Evolutionary conservation across 2,888 invertebrate species (phyloP).

Genomic region (Melikaiella ostensackeni): DNA sequence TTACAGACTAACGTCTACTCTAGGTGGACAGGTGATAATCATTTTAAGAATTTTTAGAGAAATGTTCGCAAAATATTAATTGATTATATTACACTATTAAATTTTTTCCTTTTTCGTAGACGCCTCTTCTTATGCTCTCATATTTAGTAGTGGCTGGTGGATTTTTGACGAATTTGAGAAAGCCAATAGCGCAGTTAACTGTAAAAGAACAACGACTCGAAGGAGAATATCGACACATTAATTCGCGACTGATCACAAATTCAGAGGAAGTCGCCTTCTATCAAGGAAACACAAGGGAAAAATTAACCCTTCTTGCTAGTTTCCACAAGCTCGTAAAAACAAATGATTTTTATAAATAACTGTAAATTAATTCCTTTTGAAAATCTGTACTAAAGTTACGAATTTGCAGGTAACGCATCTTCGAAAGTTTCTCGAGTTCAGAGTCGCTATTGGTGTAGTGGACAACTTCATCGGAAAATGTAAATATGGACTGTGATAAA

Average conservation of each 20-base stretch:
- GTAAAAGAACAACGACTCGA: conserved; percentile 98
- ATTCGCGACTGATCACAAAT: conserved; percentile 97
- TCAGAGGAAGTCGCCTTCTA: conserved; percentile 95
- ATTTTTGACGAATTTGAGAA: conserved; percentile 90
- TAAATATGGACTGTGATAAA: conserved; percentile 77
- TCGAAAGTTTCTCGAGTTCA: conserved; percentile 91
- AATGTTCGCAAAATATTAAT: background rate
- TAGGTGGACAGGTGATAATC: conserved; percentile 85
- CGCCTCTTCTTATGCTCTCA: conserved; percentile 91
- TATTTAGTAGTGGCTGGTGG: conserved; percentile 93
- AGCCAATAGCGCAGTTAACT: conserved; percentile 91
- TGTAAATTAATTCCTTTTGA: background rate
- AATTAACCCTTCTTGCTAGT: conserved; percentile 90
- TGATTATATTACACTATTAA: background rate
- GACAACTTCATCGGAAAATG: conserved; percentile 99
- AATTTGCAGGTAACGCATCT: conserved; percentile 85
- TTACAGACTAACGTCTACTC: conserved; percentile 90
- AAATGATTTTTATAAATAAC: background rate
- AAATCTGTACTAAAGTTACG: conserved; percentile 7
- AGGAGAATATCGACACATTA: conserved; percentile 98
- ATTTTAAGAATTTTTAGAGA: conserved; percentile 31
- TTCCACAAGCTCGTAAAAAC: conserved; percentile 87
- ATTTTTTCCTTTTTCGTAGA: conserved; percentile 79
- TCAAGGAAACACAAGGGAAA: conserved; percentile 91
- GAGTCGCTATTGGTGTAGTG: conserved; percentile 93